phyloP scores from a whole-genome alignment of 2,797 vertebrate species.

The Rhyacichthys aspro region DNA sequence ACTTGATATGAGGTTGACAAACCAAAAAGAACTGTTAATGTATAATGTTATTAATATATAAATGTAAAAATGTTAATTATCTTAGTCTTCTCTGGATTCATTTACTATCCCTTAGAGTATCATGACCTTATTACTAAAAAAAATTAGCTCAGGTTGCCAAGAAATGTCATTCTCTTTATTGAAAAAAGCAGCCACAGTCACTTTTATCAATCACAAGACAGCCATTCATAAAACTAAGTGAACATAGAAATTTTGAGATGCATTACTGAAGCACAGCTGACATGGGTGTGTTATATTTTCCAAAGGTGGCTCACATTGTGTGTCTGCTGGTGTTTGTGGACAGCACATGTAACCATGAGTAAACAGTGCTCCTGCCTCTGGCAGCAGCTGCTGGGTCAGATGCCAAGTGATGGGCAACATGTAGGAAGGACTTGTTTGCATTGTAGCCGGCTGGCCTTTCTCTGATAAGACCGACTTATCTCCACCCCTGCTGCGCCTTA shows the following conservation, averaged over 20 bases:
- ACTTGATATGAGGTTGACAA: too few relatives aligned
- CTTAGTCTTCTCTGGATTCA: slow-evolving; percentile 2
- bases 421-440: slow-evolving; percentile 51
- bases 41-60: too few relatives aligned
- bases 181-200: not conserved
- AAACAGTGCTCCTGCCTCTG: slow-evolving; percentile 51
- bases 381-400: slow-evolving; percentile 57
- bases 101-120: slow-evolving; percentile 25
- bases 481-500: slow-evolving; percentile 10
- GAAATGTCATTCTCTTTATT: slow-evolving; percentile 44
- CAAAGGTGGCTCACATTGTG: slow-evolving; percentile 30
- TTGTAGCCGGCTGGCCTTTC: slow-evolving; percentile 25
- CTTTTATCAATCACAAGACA: slow-evolving; percentile 29
- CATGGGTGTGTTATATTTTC: slow-evolving; percentile 22
- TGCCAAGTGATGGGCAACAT: slow-evolving; percentile 44
- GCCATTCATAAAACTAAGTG: slow-evolving; percentile 18
- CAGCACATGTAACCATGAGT: slow-evolving; percentile 58
- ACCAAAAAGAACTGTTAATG: too few relatives aligned
- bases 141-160: slow-evolving; percentile 44
- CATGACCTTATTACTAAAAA: slow-evolving; percentile 35
- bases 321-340: slow-evolving; percentile 62
- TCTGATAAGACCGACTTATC: slow-evolving; percentile 48
- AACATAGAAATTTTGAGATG: not conserved
- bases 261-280: slow-evolving; percentile 11
- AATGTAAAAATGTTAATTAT: too few relatives aligned